Evolutionary conservation across 2,888 invertebrate genomes (phyloP).

Genomic region (Drosophila greeni): DNA sequence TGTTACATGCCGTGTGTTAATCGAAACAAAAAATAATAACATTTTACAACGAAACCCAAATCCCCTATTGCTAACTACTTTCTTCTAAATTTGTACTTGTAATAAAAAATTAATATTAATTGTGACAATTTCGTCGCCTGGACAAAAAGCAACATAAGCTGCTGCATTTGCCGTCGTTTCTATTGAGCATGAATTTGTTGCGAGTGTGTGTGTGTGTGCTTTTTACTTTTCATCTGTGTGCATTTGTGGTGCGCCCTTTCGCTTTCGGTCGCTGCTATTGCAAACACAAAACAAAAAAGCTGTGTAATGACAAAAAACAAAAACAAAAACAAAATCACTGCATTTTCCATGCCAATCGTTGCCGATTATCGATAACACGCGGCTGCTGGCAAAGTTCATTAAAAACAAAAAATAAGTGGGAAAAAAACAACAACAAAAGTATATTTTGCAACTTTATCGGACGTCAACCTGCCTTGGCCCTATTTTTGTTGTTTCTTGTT

Average conservation of each 20-base stretch:
- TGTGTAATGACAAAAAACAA: conserved; percentile 39
- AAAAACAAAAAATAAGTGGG: conserved; percentile 12
- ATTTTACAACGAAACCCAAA: neutral
- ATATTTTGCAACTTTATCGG: conserved; percentile 64
- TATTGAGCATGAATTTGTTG: conserved; percentile 11
- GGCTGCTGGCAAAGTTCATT: conserved; percentile 52
- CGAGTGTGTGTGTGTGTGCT: conserved; percentile 10
- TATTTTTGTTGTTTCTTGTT: conserved; percentile 15
- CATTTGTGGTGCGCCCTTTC: conserved; percentile 62
- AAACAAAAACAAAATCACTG: conserved; percentile 17
- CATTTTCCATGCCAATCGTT: conserved; percentile 38
- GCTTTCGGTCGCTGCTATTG: conserved; percentile 62
- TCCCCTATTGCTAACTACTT: neutral
- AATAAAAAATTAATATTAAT: no score
- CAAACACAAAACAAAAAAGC: conserved; percentile 43
- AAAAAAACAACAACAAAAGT: conserved; percentile 13
- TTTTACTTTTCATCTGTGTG: conserved; percentile 7
- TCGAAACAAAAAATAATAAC: neutral
- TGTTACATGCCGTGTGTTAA: neutral
- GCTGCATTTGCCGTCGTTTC: conserved; percentile 30
- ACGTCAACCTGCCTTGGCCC: conserved; percentile 61
- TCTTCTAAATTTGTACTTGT: neutral
- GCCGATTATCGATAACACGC: conserved; percentile 51
- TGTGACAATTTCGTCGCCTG: conserved; percentile 64
- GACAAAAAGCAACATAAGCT: conserved; percentile 45